phyloP scores from a whole-genome alignment of 2,888 invertebrate genomes.

The Arrhopalites spinosus region DNA sequence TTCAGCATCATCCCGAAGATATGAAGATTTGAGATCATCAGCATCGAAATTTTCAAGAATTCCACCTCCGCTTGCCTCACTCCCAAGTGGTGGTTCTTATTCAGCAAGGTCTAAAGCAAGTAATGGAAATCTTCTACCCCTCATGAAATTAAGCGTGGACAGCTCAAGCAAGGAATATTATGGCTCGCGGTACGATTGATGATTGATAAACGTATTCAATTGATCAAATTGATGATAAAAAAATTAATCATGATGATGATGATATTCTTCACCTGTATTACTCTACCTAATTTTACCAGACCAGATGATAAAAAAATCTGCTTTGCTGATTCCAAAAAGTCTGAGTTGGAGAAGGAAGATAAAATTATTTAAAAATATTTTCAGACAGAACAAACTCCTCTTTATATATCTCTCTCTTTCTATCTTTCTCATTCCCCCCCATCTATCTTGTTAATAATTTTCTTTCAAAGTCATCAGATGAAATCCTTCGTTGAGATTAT shows the following conservation, averaged over 20 bases:
- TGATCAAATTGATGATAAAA: conserved; percentile 18
- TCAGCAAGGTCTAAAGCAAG: conserved; percentile 25
- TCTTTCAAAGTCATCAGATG: too few species aligned
- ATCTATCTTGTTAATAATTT: too few species aligned
- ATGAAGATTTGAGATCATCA: conserved; percentile 31
- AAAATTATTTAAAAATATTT: neutral
- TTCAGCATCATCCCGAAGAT: conserved; percentile 27
- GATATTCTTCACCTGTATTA: neutral
- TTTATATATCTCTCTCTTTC: neutral
- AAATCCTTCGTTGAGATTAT: too few species aligned
- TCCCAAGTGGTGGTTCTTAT: conserved; percentile 24
- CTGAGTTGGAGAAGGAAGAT: neutral
- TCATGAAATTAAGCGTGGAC: conserved; percentile 43
- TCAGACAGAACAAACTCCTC: neutral
- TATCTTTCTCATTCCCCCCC: too few species aligned
- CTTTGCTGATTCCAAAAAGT: neutral
- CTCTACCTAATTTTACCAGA: conserved; percentile 7
- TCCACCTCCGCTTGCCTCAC: conserved; percentile 51
- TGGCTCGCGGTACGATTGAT: conserved; percentile 54
- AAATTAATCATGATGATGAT: neutral
- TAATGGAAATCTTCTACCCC: conserved; percentile 26
- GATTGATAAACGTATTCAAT: conserved; percentile 28
- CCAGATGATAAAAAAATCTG: neutral
- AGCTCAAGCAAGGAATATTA: conserved; percentile 51
- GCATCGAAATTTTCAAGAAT: conserved; percentile 48